These are phyloP conservation scores for Xiphorhynchus erythropygius DNA, from an alignment of 2,797 vertebrate species.

Conservation along the genomic window DNA sequence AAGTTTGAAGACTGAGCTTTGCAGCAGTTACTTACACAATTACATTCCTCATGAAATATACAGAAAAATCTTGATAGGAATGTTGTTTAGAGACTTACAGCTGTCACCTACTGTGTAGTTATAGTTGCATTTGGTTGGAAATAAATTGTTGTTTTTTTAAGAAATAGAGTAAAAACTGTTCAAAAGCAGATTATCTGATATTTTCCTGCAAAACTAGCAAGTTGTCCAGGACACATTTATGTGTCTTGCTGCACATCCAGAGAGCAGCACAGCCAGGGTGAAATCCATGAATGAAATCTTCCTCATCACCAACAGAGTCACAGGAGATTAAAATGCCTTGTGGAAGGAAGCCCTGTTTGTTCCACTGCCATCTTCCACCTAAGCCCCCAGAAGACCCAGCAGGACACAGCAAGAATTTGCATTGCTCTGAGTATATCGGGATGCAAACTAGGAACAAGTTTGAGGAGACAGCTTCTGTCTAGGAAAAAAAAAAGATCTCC, in stretches of 20 bases:
- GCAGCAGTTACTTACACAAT: neutral
- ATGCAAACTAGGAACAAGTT: neutral
- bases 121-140: neutral
- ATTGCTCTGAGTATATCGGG: accelerated
- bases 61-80: neutral
- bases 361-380: neutral
- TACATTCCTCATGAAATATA: neutral
- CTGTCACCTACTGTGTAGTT: neutral
- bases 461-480: neutral
- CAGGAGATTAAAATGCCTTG: neutral
- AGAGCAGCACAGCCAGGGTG: neutral
- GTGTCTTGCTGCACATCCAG: neutral
- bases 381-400: neutral
- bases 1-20: neutral
- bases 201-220: neutral
- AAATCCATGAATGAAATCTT: neutral
- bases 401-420: neutral
- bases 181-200: neutral
- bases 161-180: neutral
- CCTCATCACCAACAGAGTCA: neutral
- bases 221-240: neutral
- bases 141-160: neutral
- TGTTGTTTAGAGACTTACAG: neutral
- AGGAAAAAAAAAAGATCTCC: neutral
- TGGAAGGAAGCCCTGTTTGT: neutral